Conservation (phyloP, 2,113 vertebrate species). For the Colinus virginianus region DNA sequence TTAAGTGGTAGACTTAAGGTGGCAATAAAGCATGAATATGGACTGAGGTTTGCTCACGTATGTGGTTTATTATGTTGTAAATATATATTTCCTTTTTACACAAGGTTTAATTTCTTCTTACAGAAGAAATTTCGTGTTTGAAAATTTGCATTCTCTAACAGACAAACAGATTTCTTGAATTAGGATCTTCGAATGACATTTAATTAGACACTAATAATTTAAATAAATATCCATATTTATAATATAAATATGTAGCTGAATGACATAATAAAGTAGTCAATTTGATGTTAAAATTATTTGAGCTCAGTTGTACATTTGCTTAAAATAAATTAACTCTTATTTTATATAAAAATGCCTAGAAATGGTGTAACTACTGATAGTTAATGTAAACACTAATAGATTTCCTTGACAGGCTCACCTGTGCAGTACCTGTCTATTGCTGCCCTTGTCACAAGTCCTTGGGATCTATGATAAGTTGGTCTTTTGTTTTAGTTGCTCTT, state of each 20-base stretch:
- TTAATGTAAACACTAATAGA: not conserved
- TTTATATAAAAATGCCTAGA: not conserved
- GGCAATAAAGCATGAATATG: not conserved
- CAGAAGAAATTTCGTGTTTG: not conserved
- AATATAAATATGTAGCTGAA: not conserved
- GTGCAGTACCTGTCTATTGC: not conserved
- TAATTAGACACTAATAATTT: not conserved
- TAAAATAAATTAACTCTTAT: not conserved
- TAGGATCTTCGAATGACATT: not conserved
- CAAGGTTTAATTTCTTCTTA: not conserved
- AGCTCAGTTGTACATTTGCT: not conserved
- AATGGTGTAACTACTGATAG: not conserved
- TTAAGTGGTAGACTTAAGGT: not conserved
- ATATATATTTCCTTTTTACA: not conserved
- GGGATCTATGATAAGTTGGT: not conserved
- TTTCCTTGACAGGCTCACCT: not conserved
- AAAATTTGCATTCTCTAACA: not conserved
- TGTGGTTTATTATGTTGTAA: not conserved
- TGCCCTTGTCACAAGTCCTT: not conserved
- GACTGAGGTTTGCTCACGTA: not conserved
- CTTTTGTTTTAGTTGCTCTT: constrained; percentile 3
- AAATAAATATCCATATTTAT: not conserved
- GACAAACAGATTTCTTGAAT: not conserved
- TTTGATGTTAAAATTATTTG: not conserved
- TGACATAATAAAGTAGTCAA: not conserved